Conservation (phyloP, 1,140 invertebrate genomes). For the Plutomurus gul region DNA sequence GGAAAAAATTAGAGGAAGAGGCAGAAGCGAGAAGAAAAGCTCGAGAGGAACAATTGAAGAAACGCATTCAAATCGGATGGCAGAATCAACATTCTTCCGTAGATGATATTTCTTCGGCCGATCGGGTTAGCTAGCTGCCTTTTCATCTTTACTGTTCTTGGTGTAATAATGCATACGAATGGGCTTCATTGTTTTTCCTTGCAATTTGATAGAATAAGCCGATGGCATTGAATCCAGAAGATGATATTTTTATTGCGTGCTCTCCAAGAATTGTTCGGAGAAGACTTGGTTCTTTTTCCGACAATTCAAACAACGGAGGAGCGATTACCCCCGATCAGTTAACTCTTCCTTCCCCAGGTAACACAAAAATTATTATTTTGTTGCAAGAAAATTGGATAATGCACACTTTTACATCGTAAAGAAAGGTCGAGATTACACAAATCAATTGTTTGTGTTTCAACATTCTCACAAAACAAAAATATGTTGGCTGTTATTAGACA, state of each 20-base stretch:
- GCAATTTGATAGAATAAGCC: conserved; percentile 38
- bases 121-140: neutral
- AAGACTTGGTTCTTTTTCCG: conserved; percentile 70
- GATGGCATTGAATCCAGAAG: conserved; percentile 57
- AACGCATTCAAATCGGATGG: conserved; percentile 59
- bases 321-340: conserved; percentile 45
- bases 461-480: neutral
- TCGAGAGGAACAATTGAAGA: conserved; percentile 75
- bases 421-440: too few species aligned
- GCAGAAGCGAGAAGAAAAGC: conserved; percentile 74
- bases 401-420: too few species aligned
- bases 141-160: neutral
- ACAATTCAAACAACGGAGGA: conserved; percentile 56
- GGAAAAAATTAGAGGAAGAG: conserved; percentile 79
- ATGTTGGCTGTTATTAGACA: conserved; percentile 64
- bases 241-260: conserved; percentile 67
- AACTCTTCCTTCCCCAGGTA: conserved; percentile 48
- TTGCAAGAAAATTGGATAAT: too few species aligned
- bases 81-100: conserved; percentile 33
- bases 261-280: conserved; percentile 71
- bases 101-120: neutral
- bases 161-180: too few species aligned
- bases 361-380: neutral
- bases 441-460: too few species aligned
- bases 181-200: too few species aligned